phyloP scores from a whole-genome alignment of 2,797 vertebrate species.

The Synaphobranchus kaupii region DNA sequence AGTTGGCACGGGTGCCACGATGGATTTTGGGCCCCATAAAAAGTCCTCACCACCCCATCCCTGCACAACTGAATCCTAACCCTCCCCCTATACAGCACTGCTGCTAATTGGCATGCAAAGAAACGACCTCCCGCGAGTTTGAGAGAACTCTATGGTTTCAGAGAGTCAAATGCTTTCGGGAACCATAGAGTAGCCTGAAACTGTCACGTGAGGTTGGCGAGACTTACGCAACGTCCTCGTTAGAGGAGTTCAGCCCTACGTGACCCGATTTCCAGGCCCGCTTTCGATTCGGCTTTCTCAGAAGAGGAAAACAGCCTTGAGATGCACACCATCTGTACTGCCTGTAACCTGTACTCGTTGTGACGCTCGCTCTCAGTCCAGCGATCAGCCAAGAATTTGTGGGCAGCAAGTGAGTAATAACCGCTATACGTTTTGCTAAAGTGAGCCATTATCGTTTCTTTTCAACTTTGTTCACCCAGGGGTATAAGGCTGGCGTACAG shows the following conservation, averaged over 20 bases:
- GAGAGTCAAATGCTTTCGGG: too few species aligned
- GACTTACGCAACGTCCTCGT: not conserved
- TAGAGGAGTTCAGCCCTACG: too few species aligned
- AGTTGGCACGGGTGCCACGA: not conserved
- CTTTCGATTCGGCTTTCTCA: too few species aligned
- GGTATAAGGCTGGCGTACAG: not conserved
- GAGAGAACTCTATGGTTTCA: too few species aligned
- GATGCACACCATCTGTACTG: not conserved
- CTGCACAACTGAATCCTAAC: too few species aligned
- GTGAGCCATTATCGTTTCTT: not conserved
- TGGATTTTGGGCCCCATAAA: too few species aligned
- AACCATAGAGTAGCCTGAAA: too few species aligned
- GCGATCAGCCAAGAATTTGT: not conserved
- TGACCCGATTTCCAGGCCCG: not conserved
- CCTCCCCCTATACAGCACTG: too few species aligned
- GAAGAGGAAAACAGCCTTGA: not conserved
- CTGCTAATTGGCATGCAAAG: too few species aligned
- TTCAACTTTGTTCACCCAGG: not conserved
- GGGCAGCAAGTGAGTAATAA: not conserved
- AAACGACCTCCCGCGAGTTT: too few species aligned
- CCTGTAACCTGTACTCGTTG: not conserved
- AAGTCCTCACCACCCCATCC: too few species aligned
- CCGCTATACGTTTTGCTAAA: not conserved
- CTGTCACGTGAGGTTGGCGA: not conserved
- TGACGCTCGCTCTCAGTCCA: not conserved